Evolutionary conservation across 2,113 vertebrate genomes (phyloP).

Genomic region (Rhinoptilus africanus): DNA sequence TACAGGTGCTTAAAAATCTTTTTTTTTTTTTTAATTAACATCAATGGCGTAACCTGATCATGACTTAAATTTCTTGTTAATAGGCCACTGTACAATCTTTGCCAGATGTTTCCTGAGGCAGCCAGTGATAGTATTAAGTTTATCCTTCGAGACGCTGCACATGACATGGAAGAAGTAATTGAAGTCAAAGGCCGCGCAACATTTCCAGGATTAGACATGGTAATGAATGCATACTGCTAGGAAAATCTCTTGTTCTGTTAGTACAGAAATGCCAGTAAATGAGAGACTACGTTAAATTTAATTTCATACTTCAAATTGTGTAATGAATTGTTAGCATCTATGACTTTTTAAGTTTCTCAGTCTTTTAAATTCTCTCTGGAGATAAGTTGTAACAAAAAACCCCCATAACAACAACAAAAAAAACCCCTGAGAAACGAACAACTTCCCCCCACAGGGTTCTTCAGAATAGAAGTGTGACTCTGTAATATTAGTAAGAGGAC

Average conservation of each 20-base stretch:
- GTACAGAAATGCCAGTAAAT: background rate
- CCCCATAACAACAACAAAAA: background rate
- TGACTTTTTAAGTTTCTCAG: background rate
- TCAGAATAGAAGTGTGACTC: background rate
- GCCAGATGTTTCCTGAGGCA: conserved; percentile 89
- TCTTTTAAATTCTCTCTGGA: background rate
- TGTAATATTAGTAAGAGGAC: background rate
- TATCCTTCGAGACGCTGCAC: conserved; percentile 80
- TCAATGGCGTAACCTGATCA: background rate
- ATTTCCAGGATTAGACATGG: conserved; percentile 84
- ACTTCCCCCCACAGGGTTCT: background rate
- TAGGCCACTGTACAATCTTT: conserved; percentile 85
- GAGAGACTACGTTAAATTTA: background rate
- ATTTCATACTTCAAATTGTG: background rate
- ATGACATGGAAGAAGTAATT: conserved; percentile 79
- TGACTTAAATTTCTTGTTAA: conserved; percentile 33
- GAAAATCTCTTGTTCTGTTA: background rate
- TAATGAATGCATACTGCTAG: conserved; percentile 26
- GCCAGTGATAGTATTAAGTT: conserved; percentile 77
- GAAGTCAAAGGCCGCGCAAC: conserved; percentile 81
- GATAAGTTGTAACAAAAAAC: background rate
- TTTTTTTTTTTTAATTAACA: background rate
- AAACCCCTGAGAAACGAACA: background rate
- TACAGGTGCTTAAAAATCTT: background rate
- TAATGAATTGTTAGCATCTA: background rate